These are phyloP conservation scores for Euclidia mi DNA, from an alignment of 2,888 invertebrate genomes.

Conservation along the genomic window DNA sequence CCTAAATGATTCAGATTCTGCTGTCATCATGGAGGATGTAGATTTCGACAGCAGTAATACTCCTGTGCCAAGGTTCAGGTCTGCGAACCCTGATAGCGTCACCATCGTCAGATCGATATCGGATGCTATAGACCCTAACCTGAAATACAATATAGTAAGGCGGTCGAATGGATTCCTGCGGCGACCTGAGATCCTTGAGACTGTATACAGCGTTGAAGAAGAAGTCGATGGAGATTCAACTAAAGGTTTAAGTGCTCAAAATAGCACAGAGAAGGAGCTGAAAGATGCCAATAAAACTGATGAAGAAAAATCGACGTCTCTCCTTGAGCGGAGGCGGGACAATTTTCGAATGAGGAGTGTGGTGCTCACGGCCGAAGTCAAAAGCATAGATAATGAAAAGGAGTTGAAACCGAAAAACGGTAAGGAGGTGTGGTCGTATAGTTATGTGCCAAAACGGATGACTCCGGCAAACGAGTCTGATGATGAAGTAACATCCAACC, in stretches of 20 bases:
- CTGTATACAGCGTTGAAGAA: slow-evolving; percentile 96
- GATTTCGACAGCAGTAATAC: slow-evolving; percentile 91
- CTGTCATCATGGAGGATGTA: slow-evolving; percentile 96
- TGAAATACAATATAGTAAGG: slow-evolving; percentile 93
- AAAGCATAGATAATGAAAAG: slow-evolving; percentile 83
- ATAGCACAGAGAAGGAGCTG: slow-evolving; percentile 85
- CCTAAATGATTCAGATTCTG: slow-evolving; percentile 96
- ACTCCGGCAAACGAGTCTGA: slow-evolving; percentile 83
- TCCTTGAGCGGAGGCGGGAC: slow-evolving; percentile 85
- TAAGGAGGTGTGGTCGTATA: slow-evolving; percentile 85
- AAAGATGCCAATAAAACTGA: slow-evolving; percentile 85
- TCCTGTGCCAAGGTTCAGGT: slow-evolving; percentile 91
- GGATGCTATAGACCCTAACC: slow-evolving; percentile 95
- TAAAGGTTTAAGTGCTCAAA: slow-evolving; percentile 86
- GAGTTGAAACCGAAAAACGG: slow-evolving; percentile 73
- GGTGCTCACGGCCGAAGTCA: slow-evolving; percentile 83
- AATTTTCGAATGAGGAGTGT: slow-evolving; percentile 86
- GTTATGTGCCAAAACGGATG: slow-evolving; percentile 87
- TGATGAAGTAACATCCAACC: slow-evolving; percentile 82
- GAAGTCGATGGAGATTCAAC: slow-evolving; percentile 92
- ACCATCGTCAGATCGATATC: slow-evolving; percentile 96
- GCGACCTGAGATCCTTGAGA: slow-evolving; percentile 95
- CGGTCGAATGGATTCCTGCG: slow-evolving; percentile 95
- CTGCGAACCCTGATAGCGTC: slow-evolving; percentile 92
- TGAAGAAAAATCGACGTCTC: slow-evolving; percentile 88